phyloP scores from a whole-genome alignment of 2,888 invertebrate species.

The Tethea ocularis region DNA sequence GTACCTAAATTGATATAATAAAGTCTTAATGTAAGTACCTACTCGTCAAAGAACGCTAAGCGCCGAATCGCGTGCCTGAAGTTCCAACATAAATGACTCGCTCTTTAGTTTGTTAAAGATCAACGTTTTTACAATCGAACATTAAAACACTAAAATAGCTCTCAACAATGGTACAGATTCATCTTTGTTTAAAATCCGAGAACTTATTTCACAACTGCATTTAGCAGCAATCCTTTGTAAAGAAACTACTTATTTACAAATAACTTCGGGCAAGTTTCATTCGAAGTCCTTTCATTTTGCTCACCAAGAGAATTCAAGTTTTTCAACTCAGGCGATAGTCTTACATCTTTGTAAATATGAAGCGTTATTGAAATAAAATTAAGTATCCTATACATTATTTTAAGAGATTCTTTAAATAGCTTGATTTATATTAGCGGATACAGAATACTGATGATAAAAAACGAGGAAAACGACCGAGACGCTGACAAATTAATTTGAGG shows the following conservation, averaged over 20 bases:
- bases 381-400: neutral
- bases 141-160: slow-evolving; percentile 21
- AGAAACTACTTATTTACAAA: slow-evolving; percentile 48
- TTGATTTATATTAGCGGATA: slow-evolving; percentile 17
- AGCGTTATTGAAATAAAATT: neutral
- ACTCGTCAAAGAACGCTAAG: slow-evolving; percentile 36
- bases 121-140: slow-evolving; percentile 23
- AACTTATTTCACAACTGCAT: slow-evolving; percentile 35
- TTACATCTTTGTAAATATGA: neutral
- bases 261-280: slow-evolving; percentile 43
- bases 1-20: slow-evolving; percentile 17
- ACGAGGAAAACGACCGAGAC: slow-evolving; percentile 10
- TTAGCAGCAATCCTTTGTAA: slow-evolving; percentile 52
- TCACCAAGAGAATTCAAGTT: slow-evolving; percentile 37
- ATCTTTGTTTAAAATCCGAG: slow-evolving; percentile 37
- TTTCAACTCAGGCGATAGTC: slow-evolving; percentile 21
- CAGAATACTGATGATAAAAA: slow-evolving; percentile 24
- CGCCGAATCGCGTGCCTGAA: slow-evolving; percentile 47
- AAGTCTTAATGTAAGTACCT: slow-evolving; percentile 18
- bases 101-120: slow-evolving; percentile 36
- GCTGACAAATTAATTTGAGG: slow-evolving; percentile 1
- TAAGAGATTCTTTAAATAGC: neutral
- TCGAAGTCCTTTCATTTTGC: slow-evolving; percentile 44
- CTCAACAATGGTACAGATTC: slow-evolving; percentile 20
- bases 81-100: slow-evolving; percentile 36